Percentiles rank a stretch among this genome's conserved stretches.
Evolutionary conservation across 2,797 vertebrate genomes (phyloP).

Genomic region (Echeneis naucrates): DNA sequence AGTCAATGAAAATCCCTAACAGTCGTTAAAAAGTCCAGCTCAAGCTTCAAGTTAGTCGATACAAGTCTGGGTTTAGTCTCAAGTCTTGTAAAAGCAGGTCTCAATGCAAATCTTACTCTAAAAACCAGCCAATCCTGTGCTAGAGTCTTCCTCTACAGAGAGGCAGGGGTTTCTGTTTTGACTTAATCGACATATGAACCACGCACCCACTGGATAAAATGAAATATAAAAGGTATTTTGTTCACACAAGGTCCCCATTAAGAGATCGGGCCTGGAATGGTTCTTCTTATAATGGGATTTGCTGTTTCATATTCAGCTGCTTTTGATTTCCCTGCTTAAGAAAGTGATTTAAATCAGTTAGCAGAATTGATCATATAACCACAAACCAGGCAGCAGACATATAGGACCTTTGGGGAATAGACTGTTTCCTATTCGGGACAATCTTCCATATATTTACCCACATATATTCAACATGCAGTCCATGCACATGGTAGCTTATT

Average conservation of each 20-base stretch:
- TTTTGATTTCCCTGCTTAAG: background rate
- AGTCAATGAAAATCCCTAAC: too few species aligned
- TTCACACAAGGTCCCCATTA: background rate
- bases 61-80: background rate
- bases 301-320: background rate
- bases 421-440: too few species aligned
- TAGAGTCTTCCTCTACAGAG: background rate
- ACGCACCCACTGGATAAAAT: background rate
- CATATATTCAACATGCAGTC: background rate
- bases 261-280: background rate
- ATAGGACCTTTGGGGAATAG: background rate
- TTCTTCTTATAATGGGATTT: background rate
- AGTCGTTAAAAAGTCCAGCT: too few species aligned
- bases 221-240: background rate
- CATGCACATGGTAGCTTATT: background rate
- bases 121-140: background rate
- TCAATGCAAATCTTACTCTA: background rate
- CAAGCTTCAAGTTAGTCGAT: background rate
- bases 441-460: background rate
- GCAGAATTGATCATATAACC: background rate
- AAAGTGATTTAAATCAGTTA: background rate
- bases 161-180: background rate
- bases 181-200: background rate
- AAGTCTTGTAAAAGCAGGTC: background rate
- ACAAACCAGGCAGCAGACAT: slow-evolving; percentile 5